These are phyloP conservation scores for Brachypterus glaber DNA, from an alignment of 2,888 invertebrate species.

Conservation along the genomic window DNA sequence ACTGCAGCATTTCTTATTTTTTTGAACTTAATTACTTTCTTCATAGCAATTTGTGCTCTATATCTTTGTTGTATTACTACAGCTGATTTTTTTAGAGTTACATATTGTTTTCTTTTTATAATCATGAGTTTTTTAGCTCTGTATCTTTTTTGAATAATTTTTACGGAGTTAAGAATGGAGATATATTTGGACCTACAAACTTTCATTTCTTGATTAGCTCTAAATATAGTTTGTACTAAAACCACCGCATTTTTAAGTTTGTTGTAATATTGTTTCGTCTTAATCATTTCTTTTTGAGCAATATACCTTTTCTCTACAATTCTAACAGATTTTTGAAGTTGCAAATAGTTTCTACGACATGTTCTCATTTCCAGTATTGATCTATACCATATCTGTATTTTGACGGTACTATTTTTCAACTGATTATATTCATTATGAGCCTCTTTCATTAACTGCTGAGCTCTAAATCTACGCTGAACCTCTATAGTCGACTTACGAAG, in stretches of 20 bases:
- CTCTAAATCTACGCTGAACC: conserved; percentile 44
- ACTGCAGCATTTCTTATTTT: conserved; percentile 31
- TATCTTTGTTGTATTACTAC: conserved; percentile 33
- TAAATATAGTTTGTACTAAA: background rate
- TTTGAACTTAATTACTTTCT: conserved; percentile 36
- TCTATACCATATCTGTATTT: conserved; percentile 30
- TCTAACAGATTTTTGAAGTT: conserved; percentile 13
- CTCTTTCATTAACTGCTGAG: conserved; percentile 32
- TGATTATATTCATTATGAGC: conserved; percentile 35
- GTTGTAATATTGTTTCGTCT: conserved; percentile 20
- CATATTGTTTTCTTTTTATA: background rate
- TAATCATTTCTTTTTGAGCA: too few relatives aligned
- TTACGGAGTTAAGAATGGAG: too few relatives aligned
- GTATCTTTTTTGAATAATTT: background rate
- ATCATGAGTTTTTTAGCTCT: background rate
- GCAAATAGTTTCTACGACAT: conserved; percentile 15
- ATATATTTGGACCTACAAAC: too few relatives aligned
- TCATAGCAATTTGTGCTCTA: conserved; percentile 35
- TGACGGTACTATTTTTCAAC: conserved; percentile 31
- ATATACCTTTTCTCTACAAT: conserved; percentile 13
- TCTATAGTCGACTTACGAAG: conserved; percentile 25
- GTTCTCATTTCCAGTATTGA: conserved; percentile 16
- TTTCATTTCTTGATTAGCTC: background rate
- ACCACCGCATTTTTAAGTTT: background rate
- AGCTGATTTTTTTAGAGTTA: conserved; percentile 21